Percentiles rank a stretch among this genome's conserved stretches.
These are phyloP conservation scores for Paraescarpia echinospica DNA, from an alignment of 1,140 invertebrate genomes.

Conservation along the genomic window DNA sequence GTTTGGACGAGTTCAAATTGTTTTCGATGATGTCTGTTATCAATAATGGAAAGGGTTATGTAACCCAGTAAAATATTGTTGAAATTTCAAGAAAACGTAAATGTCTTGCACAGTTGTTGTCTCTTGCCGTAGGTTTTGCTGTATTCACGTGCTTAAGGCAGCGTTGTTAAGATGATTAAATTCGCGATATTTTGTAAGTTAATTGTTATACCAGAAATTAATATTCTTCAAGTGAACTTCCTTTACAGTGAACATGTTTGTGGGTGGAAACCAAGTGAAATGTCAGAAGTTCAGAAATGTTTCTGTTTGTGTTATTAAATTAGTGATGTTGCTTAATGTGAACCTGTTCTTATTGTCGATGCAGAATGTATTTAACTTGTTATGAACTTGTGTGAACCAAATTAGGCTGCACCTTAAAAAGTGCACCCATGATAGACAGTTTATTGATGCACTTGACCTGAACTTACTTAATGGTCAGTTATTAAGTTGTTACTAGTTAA, in stretches of 20 bases:
- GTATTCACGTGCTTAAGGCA: not conserved
- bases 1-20: not conserved
- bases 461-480: too few species aligned
- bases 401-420: not conserved
- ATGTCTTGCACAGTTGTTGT: not conserved
- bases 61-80: not conserved
- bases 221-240: not conserved
- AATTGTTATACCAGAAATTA: not conserved
- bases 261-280: not conserved
- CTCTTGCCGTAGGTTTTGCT: not conserved
- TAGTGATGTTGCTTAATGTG: not conserved
- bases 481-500: too few species aligned
- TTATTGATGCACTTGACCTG: not conserved
- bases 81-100: not conserved
- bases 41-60: not conserved
- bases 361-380: not conserved
- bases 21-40: not conserved
- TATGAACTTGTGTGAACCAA: not conserved
- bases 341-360: not conserved
- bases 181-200: not conserved
- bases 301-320: not conserved
- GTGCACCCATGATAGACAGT: not conserved
- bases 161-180: not conserved
- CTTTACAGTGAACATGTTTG: not conserved
- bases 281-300: not conserved